Conservation (phyloP, 2,113 vertebrate genomes). For the Lycocorax pyrrhopterus region DNA sequence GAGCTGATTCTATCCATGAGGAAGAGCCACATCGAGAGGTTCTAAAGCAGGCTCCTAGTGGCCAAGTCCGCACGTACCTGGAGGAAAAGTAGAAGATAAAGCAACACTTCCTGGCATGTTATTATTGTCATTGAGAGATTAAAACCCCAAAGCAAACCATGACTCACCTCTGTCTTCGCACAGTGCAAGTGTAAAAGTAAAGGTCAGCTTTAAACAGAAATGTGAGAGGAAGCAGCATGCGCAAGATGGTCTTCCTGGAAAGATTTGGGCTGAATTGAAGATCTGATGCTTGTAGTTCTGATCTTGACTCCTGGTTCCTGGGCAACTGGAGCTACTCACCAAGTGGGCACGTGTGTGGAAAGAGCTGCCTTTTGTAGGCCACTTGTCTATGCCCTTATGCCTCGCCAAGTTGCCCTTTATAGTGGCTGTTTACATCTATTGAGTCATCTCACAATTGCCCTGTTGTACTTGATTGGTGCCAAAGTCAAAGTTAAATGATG, state of each 20-base stretch:
- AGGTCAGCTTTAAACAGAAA: neutral
- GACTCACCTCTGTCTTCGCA: neutral
- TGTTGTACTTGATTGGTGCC: conserved; percentile 1
- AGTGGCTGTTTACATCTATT: neutral
- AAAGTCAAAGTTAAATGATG: neutral
- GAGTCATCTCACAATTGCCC: neutral
- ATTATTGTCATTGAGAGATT: neutral
- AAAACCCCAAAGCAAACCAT: neutral
- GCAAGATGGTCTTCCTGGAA: neutral
- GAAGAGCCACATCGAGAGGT: accelerated
- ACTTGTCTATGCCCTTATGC: neutral
- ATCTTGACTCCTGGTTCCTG: neutral
- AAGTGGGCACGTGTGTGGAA: accelerated
- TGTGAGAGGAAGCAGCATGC: neutral
- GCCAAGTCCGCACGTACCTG: neutral
- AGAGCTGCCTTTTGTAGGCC: neutral
- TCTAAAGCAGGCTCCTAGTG: neutral
- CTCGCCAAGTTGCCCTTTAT: neutral
- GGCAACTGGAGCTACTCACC: neutral
- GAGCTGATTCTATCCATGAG: neutral
- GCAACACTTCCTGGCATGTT: neutral
- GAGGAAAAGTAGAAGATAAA: neutral
- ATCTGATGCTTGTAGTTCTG: neutral
- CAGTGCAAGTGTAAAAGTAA: neutral
- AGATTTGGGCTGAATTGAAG: neutral